Conservation (phyloP, 2,113 vertebrate genomes). For the Rhinichthys klamathensis region DNA sequence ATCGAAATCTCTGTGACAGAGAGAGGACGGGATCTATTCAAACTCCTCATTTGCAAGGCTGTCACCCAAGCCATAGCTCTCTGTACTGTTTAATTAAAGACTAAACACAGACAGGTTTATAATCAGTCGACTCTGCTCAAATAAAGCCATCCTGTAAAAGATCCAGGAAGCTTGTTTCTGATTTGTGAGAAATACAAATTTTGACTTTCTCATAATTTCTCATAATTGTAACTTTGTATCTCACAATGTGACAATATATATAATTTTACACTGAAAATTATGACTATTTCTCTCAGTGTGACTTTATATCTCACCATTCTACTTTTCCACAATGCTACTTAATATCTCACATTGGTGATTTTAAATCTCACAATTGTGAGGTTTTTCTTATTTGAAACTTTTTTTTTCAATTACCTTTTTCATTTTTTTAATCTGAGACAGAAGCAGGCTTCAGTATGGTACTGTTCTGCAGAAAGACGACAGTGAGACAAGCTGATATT, state of each 20-base stretch:
- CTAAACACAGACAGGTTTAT: conserved; percentile 84
- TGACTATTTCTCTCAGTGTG: not conserved
- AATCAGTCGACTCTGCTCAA: conserved; percentile 76
- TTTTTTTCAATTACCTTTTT: not conserved
- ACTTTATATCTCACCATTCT: not conserved
- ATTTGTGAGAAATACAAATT: not conserved
- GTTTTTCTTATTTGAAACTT: not conserved
- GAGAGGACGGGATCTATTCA: conserved; percentile 82
- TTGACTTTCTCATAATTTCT: no score
- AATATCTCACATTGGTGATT: not conserved
- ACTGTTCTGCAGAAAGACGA: no score
- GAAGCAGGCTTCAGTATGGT: not conserved
- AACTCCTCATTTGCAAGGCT: conserved; percentile 88
- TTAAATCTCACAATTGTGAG: not conserved
- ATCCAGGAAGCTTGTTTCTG: conserved; percentile 54
- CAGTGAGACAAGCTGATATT: not conserved
- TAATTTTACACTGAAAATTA: not conserved
- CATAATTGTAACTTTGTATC: not conserved
- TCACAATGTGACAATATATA: not conserved
- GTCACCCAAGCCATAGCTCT: conserved; percentile 73
- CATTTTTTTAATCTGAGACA: not conserved
- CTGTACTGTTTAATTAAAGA: conserved; percentile 95
- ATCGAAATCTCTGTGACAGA: conserved; percentile 42
- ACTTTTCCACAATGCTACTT: not conserved
- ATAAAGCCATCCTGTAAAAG: conserved; percentile 76